phyloP scores from a whole-genome alignment of 1,140 invertebrate species.

The Drosophila nasuta region DNA sequence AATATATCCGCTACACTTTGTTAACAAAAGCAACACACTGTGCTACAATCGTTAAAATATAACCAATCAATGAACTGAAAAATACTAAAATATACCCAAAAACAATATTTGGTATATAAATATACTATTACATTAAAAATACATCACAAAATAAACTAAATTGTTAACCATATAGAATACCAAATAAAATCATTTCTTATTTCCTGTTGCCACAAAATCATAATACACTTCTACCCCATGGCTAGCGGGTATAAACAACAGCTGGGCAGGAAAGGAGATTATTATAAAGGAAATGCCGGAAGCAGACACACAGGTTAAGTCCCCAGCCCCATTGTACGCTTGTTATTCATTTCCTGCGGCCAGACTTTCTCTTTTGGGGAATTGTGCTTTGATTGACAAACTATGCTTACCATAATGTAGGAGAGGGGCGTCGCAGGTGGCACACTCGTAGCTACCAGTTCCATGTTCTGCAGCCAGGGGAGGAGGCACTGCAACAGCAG shows the following conservation, averaged over 20 bases:
- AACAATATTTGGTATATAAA: too few species aligned
- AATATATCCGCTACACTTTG: too few species aligned
- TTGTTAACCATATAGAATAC: too few species aligned
- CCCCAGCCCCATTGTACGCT: neutral
- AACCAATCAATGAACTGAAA: too few species aligned
- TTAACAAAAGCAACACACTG: too few species aligned
- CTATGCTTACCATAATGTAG: conserved; percentile 90
- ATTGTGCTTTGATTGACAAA: conserved; percentile 1
- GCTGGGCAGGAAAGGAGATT: neutral
- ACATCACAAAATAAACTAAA: too few species aligned
- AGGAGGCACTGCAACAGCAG: conserved; percentile 95
- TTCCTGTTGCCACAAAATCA: too few species aligned
- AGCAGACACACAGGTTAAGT: conserved; percentile 4
- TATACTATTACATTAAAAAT: too few species aligned
- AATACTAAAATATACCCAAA: too few species aligned
- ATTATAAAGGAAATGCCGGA: conserved; percentile 11
- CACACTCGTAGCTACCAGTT: conserved; percentile 98
- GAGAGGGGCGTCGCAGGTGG: conserved; percentile 93
- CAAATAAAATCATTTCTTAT: too few species aligned
- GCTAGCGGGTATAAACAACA: neutral
- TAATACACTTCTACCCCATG: too few species aligned
- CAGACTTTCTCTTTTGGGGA: neutral
- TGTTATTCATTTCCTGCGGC: neutral
- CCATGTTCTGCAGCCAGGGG: conserved; percentile 99
- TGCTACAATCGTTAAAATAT: too few species aligned